A percentile compares a stretch with the other conserved stretches of the same genome.
Evolutionary conservation across 2,113 vertebrate species (phyloP).

Genomic region (Thunnus thynnus): DNA sequence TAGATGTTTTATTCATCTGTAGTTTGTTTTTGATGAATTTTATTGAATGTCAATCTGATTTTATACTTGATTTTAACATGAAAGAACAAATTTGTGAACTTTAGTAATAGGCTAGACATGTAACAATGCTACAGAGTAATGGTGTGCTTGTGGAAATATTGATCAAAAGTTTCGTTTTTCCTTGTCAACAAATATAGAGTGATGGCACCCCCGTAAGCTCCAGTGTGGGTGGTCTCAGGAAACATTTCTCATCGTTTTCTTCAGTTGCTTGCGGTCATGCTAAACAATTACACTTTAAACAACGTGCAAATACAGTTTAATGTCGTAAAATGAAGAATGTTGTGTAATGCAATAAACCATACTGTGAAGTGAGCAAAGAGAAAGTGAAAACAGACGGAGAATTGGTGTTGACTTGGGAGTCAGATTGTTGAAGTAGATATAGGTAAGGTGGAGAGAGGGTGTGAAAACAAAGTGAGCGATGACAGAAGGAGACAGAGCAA

Average conservation of each 20-base stretch:
- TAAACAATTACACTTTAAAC: neutral
- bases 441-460: slow-evolving; percentile 30
- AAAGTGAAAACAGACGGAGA: slow-evolving; percentile 51
- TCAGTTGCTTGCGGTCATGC: neutral
- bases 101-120: too few species aligned
- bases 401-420: slow-evolving; percentile 52
- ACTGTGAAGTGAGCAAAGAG: neutral
- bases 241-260: neutral
- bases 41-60: too few species aligned
- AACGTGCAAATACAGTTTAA: neutral
- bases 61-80: too few species aligned
- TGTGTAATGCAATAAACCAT: neutral
- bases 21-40: too few species aligned
- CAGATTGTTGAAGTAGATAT: slow-evolving; percentile 39
- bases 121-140: too few species aligned
- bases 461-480: slow-evolving; percentile 75
- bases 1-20: too few species aligned
- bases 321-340: neutral
- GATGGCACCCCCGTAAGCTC: too few species aligned
- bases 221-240: neutral
- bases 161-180: too few species aligned
- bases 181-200: too few species aligned
- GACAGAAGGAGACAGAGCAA: slow-evolving; percentile 52
- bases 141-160: too few species aligned
- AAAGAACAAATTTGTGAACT: too few species aligned